These are phyloP conservation scores for Pterobdella sp. DNA, from an alignment of 2,888 invertebrate species.

Conservation along the genomic window DNA sequence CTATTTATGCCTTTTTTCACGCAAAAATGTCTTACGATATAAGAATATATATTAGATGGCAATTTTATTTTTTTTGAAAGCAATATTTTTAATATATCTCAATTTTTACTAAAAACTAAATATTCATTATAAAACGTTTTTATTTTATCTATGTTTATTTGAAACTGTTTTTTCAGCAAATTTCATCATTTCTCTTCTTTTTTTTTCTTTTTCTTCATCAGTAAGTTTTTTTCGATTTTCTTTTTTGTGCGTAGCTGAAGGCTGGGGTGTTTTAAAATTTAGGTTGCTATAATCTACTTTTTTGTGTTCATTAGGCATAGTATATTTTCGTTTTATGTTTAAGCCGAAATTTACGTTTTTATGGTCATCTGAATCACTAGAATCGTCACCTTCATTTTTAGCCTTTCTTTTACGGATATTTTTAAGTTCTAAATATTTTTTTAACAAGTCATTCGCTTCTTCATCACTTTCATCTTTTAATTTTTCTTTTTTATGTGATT, in stretches of 20 bases:
- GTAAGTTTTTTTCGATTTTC: slow-evolving; percentile 42
- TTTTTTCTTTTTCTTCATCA: slow-evolving; percentile 61
- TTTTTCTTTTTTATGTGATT: slow-evolving; percentile 5
- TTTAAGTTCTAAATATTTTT: slow-evolving; percentile 39
- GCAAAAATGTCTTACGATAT: no score
- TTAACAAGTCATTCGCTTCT: slow-evolving; percentile 43
- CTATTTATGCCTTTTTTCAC: no score
- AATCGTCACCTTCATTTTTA: neutral
- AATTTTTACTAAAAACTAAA: no score
- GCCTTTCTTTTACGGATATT: neutral
- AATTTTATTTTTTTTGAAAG: no score
- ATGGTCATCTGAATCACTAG: slow-evolving; percentile 46
- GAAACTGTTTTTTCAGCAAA: slow-evolving; percentile 63
- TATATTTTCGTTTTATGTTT: slow-evolving; percentile 4
- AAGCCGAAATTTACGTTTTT: slow-evolving; percentile 51
- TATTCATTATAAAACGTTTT: no score
- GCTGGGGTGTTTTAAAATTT: neutral
- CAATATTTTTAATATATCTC: no score
- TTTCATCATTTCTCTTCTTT: slow-evolving; percentile 71
- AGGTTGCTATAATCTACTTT: slow-evolving; percentile 9
- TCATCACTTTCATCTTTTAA: neutral
- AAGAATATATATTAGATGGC: no score
- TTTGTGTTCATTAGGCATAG: neutral
- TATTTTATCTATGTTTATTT: no score
- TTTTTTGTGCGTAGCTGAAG: neutral